phyloP scores from a whole-genome alignment of 2,113 vertebrate genomes.

The Myxocyprinus asiaticus region DNA sequence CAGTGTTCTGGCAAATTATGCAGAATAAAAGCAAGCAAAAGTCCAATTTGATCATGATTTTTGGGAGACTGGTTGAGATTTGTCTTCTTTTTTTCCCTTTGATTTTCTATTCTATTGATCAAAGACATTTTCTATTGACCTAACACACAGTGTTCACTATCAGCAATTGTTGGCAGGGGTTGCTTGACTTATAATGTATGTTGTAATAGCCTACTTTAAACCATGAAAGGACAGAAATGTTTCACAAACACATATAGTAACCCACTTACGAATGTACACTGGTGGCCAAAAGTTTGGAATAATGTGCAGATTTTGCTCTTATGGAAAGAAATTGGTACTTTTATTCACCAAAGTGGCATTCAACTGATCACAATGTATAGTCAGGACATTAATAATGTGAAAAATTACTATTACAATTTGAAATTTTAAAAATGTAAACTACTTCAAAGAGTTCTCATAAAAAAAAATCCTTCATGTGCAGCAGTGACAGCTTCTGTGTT shows the following conservation, averaged over 20 bases:
- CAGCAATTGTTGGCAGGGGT: not conserved
- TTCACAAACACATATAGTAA: slow-evolving; percentile 34
- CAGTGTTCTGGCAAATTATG: not conserved
- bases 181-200: not conserved
- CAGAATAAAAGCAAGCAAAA: not conserved
- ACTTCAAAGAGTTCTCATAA: too few relatives aligned
- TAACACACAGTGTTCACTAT: not conserved
- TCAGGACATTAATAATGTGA: too few relatives aligned
- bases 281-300: too few relatives aligned
- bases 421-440: too few relatives aligned
- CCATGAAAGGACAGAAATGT: slow-evolving; percentile 25
- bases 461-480: too few relatives aligned
- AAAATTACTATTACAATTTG: too few relatives aligned
- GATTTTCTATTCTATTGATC: too few relatives aligned
- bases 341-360: too few relatives aligned
- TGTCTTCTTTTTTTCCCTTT: not conserved
- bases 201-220: not conserved
- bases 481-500: too few relatives aligned
- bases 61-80: not conserved
- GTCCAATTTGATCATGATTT: not conserved
- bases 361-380: too few relatives aligned
- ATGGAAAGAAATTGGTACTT: too few relatives aligned
- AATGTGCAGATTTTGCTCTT: too few relatives aligned
- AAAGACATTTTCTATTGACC: not conserved
- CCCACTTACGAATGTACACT: slow-evolving; percentile 16